Evolutionary conservation across 2,797 vertebrate genomes (phyloP).

Genomic region (Pangasius larnaudii): DNA sequence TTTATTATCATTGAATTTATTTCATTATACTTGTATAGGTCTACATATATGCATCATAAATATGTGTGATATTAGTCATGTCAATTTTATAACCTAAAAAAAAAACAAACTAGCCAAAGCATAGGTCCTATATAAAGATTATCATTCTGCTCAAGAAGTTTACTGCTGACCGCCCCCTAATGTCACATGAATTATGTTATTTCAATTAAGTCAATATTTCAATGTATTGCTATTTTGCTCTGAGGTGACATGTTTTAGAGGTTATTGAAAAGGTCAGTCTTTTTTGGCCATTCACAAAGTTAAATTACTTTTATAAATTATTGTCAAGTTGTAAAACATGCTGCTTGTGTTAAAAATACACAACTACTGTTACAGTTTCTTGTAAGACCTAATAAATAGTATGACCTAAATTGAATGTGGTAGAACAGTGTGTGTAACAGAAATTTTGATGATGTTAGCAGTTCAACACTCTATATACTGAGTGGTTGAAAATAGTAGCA

Average conservation of each 20-base stretch:
- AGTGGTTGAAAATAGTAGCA: constrained; percentile 15
- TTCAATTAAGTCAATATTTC: no score
- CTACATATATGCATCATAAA: no score
- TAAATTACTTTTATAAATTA: background rate
- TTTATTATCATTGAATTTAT: no score
- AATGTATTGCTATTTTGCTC: no score
- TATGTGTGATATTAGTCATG: no score
- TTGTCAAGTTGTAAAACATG: background rate
- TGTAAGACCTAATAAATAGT: background rate
- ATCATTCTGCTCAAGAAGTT: no score
- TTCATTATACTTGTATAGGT: no score
- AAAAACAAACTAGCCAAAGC: background rate
- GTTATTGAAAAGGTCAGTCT: no score
- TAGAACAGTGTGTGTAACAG: constrained; percentile 23
- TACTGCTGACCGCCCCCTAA: no score
- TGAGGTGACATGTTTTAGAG: no score
- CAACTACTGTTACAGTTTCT: no score
- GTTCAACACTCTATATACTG: constrained; percentile 45
- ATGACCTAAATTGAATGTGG: background rate
- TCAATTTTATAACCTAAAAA: background rate
- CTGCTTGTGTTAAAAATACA: background rate
- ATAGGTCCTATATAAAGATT: background rate
- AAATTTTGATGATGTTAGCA: constrained; percentile 47
- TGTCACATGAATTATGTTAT: no score
- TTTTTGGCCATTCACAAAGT: background rate